Percentiles rank a stretch among this genome's conserved stretches.
phyloP scores from a whole-genome alignment of 2,888 invertebrate genomes.

The Lamellibrachia satsuma region DNA sequence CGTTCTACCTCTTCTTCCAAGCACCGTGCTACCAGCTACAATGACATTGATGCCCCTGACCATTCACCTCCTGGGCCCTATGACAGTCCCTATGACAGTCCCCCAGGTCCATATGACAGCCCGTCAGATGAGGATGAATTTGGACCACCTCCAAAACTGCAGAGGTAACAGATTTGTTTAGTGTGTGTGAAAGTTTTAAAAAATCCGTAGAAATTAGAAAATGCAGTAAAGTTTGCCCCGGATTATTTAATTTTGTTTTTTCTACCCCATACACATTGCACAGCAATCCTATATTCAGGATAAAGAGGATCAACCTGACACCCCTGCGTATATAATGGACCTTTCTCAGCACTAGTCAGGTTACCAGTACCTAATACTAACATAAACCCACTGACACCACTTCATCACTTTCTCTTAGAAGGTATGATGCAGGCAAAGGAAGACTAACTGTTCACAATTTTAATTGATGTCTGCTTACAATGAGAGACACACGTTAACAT shows the following conservation, averaged over 20 bases:
- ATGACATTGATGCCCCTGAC: neutral
- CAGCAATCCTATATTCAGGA: neutral
- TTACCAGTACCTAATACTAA: neutral
- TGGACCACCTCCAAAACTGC: slow-evolving; percentile 34
- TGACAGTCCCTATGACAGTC: slow-evolving; percentile 48
- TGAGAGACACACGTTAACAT: neutral
- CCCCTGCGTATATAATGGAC: neutral
- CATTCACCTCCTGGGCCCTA: slow-evolving; percentile 27
- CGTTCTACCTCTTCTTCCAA: neutral
- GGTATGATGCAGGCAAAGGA: neutral
- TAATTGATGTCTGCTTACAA: neutral
- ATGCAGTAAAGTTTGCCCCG: neutral
- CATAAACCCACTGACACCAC: neutral
- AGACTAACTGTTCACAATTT: neutral
- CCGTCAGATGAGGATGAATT: slow-evolving; percentile 56
- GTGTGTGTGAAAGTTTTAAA: neutral
- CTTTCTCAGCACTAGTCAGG: neutral
- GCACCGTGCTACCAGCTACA: neutral
- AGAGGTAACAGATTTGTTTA: slow-evolving; percentile 27
- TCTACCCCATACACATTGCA: neutral
- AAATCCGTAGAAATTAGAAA: too few species aligned
- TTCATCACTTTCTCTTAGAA: neutral
- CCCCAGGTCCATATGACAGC: slow-evolving; percentile 60
- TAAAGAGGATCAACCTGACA: neutral
- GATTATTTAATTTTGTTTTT: neutral